These are phyloP conservation scores for Psococerastis gibbosa DNA, from an alignment of 2,888 invertebrate genomes.

Conservation along the genomic window DNA sequence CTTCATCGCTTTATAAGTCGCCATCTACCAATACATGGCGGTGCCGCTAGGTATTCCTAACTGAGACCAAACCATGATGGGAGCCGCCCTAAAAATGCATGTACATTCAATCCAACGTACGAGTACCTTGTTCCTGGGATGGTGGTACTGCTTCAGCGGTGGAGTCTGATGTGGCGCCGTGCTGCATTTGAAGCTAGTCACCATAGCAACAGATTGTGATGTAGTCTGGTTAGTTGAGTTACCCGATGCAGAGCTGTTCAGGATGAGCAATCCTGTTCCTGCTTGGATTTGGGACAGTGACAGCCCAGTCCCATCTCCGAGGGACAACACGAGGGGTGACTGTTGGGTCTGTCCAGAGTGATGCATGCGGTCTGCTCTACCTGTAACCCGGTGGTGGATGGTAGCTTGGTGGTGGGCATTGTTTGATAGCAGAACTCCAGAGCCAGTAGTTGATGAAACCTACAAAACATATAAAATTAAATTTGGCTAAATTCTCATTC, in stretches of 20 bases:
- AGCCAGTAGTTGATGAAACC: conserved; percentile 58
- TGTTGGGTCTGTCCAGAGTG: conserved; percentile 1
- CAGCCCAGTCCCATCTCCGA: conserved; percentile 27
- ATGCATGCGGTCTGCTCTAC: conserved; percentile 10
- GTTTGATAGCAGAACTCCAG: conserved; percentile 34
- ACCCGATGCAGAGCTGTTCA: conserved; percentile 40
- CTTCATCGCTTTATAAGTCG: too few species aligned
- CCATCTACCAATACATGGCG: too few species aligned
- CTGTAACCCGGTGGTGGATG: conserved; percentile 25
- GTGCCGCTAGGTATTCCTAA: too few species aligned
- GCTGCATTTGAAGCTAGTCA: conserved; percentile 40
- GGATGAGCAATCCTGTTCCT: conserved; percentile 50
- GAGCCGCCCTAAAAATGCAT: too few species aligned
- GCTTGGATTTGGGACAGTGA: conserved; percentile 73
- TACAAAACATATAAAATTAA: conserved; percentile 26
- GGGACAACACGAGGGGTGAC: conserved; percentile 1
- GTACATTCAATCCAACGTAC: too few species aligned
- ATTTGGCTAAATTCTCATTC: neutral
- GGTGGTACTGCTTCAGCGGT: conserved; percentile 24
- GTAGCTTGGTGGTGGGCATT: conserved; percentile 33
- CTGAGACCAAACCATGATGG: too few species aligned
- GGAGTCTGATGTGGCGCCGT: conserved; percentile 28
- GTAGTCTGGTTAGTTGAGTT: conserved; percentile 34
- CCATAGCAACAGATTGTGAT: conserved; percentile 24
- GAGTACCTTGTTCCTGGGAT: conserved; percentile 15